phyloP scores from a whole-genome alignment of 2,797 vertebrate species.

The Pogoniulus pusillus region DNA sequence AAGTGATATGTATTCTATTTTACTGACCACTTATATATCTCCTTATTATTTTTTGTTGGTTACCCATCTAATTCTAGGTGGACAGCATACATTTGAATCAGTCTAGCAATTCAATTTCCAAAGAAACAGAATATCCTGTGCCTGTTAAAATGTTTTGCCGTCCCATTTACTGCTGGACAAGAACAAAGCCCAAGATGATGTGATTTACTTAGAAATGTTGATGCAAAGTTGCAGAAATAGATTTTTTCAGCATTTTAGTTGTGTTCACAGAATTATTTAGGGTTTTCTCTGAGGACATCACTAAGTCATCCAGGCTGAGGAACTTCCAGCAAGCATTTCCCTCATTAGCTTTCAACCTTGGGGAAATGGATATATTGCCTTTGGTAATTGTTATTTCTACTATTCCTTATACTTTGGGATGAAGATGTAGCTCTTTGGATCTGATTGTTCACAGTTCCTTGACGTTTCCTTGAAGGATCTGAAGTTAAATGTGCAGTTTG shows the following conservation, averaged over 20 bases:
- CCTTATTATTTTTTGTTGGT: not conserved
- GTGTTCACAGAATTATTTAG: not conserved
- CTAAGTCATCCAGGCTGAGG: not conserved
- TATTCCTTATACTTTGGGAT: not conserved
- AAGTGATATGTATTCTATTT: not conserved
- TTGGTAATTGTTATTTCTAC: not conserved
- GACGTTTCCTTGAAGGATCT: not conserved
- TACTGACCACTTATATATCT: not conserved
- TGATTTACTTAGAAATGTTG: not conserved
- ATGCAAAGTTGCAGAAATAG: not conserved
- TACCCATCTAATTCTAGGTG: not conserved
- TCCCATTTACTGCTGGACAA: not conserved
- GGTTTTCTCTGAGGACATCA: not conserved
- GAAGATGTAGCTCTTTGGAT: not conserved
- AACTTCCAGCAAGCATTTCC: not conserved
- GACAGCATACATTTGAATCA: not conserved
- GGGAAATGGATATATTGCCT: not conserved
- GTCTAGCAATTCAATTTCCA: not conserved
- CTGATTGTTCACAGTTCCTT: not conserved
- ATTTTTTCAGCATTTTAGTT: not conserved
- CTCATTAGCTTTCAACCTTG: not conserved
- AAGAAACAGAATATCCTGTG: accelerated
- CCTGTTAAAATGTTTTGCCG: not conserved
- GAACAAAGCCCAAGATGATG: not conserved
- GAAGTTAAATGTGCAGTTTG: not conserved